These are phyloP conservation scores for Mugil cephalus DNA, from an alignment of 2,113 vertebrate species.

Conservation along the genomic window DNA sequence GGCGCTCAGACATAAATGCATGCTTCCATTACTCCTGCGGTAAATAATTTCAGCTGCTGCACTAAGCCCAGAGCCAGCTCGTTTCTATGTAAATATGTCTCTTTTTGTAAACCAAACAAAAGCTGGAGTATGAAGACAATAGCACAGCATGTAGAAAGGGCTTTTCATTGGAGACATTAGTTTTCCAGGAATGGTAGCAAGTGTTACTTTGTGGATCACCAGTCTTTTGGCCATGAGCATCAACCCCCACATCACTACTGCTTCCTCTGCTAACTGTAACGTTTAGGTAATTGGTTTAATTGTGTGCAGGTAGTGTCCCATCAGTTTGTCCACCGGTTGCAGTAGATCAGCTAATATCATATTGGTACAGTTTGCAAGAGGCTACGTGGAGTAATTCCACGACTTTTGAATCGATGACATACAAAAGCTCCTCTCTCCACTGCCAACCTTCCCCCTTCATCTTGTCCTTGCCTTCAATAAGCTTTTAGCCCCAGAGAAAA, in stretches of 20 bases:
- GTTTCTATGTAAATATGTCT: slow-evolving; percentile 18
- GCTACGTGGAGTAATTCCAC: neutral
- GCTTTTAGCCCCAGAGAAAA: neutral
- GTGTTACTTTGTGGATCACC: slow-evolving; percentile 3
- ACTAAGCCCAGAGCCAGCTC: neutral
- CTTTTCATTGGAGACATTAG: slow-evolving; percentile 6
- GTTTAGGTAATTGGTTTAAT: slow-evolving; percentile 7
- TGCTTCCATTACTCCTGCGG: slow-evolving; percentile 9
- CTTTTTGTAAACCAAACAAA: slow-evolving; percentile 30
- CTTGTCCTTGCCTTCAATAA: neutral
- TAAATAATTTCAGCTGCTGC: slow-evolving; percentile 25
- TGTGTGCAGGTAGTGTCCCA: neutral
- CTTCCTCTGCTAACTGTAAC: neutral
- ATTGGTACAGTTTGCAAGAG: slow-evolving; percentile 19
- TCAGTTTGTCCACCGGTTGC: neutral
- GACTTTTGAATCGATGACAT: neutral
- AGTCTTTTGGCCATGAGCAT: neutral
- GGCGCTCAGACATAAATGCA: slow-evolving; percentile 22
- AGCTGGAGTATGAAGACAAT: neutral
- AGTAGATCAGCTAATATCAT: neutral
- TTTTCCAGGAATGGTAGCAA: neutral
- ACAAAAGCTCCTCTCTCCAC: no score
- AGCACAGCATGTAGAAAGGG: neutral
- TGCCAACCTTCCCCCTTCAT: neutral
- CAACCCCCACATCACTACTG: neutral